Evolutionary conservation across 92 coral and sea anemone species (phyloP), one percentile per base, ranked within the genome.

Genomic region (Epizoanthus stellaris): DNA sequence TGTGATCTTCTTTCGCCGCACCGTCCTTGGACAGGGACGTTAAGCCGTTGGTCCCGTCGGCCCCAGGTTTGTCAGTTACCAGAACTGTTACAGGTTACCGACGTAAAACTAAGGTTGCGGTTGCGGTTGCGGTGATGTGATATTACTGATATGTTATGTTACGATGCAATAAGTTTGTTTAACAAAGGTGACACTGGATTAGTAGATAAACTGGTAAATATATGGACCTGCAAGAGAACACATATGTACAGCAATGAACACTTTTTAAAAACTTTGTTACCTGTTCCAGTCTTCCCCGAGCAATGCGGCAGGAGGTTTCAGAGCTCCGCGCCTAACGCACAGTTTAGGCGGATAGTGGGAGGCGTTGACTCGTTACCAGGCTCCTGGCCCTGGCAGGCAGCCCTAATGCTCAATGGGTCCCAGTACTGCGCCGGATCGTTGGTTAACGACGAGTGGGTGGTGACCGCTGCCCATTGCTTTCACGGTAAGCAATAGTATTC

Each of bases 301-400:
- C 45, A 25, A 21, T 79, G 83, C 58, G 83, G 83, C 61, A 75
- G 20, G 19, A 59, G 80, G 17, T 79, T 45, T 11, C 12, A 53
- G 14, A 64, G 23, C 59, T 14, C 36, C 58, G 73, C 19, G 40
- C 45, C 63, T 6, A 34, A 15, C 11, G 36, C 12, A 4, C 47
- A 85, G 80, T 77, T 73, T 71, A 87, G 93, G 20, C 94, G 98
- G 1, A 94, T 96, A 5, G 98, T 95, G 38, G 98, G 98, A 47
- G 98, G 98, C 8, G 63, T 38, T 38, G 87, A 89, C 39, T 76
- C 93, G 56, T 62, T 56, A 42, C 92, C 87, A 45, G 98, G 98
- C 0, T 82, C 94, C 12, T 96, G 98, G 98, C 98, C 98, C 0
- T 96, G 98, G 98, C 94, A 94, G 52, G 98, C 89, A 2, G 91